Evolutionary conservation across 2,113 vertebrate species (phyloP).

Genomic region (Glareola pratincola): DNA sequence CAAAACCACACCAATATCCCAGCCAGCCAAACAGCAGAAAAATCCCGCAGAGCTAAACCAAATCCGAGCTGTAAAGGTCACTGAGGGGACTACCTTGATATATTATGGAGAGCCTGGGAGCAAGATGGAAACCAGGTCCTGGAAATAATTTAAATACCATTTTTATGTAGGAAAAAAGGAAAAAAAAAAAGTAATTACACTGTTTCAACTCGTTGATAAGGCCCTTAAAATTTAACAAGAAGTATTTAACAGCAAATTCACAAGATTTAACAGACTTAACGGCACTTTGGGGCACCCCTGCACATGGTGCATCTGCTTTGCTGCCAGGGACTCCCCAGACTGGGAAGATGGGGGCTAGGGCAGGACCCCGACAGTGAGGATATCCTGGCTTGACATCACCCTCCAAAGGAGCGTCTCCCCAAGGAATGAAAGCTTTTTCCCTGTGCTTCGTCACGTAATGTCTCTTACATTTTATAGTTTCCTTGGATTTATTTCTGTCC

Average conservation of each 20-base stretch:
- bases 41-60: background rate
- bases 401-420: background rate
- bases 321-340: background rate
- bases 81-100: background rate
- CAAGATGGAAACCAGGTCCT: background rate
- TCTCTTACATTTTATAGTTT: background rate
- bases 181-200: background rate
- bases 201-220: conserved; percentile 24
- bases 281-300: background rate
- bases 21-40: background rate
- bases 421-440: background rate
- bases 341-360: background rate
- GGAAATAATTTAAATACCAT: conserved; percentile 15
- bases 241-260: conserved; percentile 3
- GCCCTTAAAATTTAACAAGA: conserved; percentile 31
- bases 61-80: background rate
- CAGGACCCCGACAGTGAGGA: fast-evolving
- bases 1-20: background rate
- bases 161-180: background rate
- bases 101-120: background rate
- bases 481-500: background rate
- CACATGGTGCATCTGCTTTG: background rate
- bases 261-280: background rate
- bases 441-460: fast-evolving
- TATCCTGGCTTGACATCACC: fast-evolving